A percentile compares a stretch with the other conserved stretches of the same genome.
Evolutionary conservation across 2,797 vertebrate species (phyloP).

Genomic region (Hozukius guyotensis): DNA sequence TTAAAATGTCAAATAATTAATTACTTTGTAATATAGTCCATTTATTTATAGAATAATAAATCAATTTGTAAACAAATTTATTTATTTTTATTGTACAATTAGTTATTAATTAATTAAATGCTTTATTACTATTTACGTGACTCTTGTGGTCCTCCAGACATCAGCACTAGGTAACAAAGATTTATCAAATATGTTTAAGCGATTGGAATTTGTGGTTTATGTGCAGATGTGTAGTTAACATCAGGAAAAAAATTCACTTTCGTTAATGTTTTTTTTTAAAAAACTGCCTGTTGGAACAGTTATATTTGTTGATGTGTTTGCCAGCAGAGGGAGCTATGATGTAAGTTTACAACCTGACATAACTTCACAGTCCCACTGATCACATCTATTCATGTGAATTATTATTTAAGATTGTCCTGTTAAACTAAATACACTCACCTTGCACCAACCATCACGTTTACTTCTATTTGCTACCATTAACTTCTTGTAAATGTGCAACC

Average conservation of each 20-base stretch:
- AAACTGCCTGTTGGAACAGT: not conserved
- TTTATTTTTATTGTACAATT: too few relatives aligned
- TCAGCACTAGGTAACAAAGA: not conserved
- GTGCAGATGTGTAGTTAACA: not conserved
- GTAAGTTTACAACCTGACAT: not conserved
- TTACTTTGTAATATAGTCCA: too few relatives aligned
- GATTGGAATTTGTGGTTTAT: too few relatives aligned
- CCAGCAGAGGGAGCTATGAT: slow-evolving; percentile 55
- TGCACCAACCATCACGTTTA: not conserved
- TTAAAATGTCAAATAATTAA: too few relatives aligned
- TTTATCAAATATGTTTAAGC: rapidly evolving
- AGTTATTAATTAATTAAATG: too few relatives aligned
- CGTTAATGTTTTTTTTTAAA: not conserved
- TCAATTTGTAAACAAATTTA: too few relatives aligned
- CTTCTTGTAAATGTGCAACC: not conserved
- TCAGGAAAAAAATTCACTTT: not conserved
- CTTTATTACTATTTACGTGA: too few relatives aligned
- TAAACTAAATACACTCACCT: not conserved
- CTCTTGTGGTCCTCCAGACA: too few relatives aligned
- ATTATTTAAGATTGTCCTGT: not conserved
- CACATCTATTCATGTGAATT: not conserved
- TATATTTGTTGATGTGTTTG: not conserved
- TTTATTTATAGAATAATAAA: too few relatives aligned
- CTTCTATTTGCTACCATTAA: not conserved
- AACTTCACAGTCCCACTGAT: not conserved